A percentile compares a stretch with the other conserved stretches of the same genome.
These are phyloP conservation scores for Tiliacea aurago DNA, from an alignment of 2,888 invertebrate genomes.

Conservation along the genomic window DNA sequence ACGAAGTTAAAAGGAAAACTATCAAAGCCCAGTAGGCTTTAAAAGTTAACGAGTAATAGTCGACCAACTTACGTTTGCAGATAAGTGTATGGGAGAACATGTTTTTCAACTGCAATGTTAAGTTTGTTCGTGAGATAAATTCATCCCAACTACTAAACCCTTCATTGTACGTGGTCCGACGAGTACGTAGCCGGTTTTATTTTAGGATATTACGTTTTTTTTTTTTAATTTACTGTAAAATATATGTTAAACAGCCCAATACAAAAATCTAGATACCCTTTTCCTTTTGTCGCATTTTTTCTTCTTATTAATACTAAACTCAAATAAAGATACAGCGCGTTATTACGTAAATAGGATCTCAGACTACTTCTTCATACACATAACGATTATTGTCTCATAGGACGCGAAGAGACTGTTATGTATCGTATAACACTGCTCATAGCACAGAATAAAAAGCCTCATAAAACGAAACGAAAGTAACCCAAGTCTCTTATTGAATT, in stretches of 20 bases:
- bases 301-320: neutral
- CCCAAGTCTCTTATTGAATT: constrained; percentile 41
- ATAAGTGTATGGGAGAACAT: too few species aligned
- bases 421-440: constrained; percentile 17
- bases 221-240: neutral
- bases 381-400: constrained; percentile 33
- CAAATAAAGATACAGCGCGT: constrained; percentile 9
- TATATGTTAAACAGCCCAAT: neutral
- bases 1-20: too few species aligned
- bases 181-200: neutral
- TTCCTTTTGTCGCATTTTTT: neutral
- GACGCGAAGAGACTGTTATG: constrained; percentile 10
- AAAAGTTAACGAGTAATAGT: too few species aligned
- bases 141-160: too few species aligned
- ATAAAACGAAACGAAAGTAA: constrained; percentile 31
- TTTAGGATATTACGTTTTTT: neutral
- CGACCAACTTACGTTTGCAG: too few species aligned
- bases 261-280: neutral
- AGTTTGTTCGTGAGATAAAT: too few species aligned
- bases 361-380: neutral
- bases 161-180: too few species aligned
- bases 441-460: constrained; percentile 13
- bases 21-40: too few species aligned
- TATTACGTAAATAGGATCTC: constrained; percentile 3
- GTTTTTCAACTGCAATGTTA: too few species aligned